Evolutionary conservation across 2,113 vertebrate species (phyloP), one percentile per base, ranked within the genome.

Genomic region (Chloebia gouldiae): DNA sequence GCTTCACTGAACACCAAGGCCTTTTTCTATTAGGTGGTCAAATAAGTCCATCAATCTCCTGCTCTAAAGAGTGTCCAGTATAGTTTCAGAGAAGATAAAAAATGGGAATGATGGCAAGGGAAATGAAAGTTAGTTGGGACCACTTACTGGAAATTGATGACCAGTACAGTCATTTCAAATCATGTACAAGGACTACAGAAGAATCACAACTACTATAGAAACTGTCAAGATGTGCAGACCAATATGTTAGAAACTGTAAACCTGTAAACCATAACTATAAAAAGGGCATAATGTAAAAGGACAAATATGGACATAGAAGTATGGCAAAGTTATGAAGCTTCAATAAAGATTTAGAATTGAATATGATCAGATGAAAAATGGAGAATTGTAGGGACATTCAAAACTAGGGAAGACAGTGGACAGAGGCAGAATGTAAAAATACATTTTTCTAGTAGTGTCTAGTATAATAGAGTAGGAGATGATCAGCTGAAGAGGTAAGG

Each of bases 1-100:
- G 60, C 85, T 88, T 86, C 79, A 61, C 22, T 92, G 93, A 92
- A 24, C 42, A 49, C 24, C 40, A 90, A 92, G 47, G 45, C 86
- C 75, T 81, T 90, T 93, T 95, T 57, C 82, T 92, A 88, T 95
- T 86, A 92, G 44, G 13, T 73, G 20, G 24, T 90, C 75, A 90
- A 80, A 95, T 66, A 77, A 51, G 71, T 72, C 54, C 71, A 93
- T 94, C 82, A 77, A 88, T 94, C 64, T 92, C 31, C n/a, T 75
- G 31, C 44, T 45, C 47, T 65, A 81, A 90, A 80, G 35, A 71
- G 40, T 49, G 49, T 35, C 72, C 68, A 68, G 31, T 71, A 16
- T 30, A 37, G 39, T 73, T 73, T 81, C 56, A 75, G 76, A 77
- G 33, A 59, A 83, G 19, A 90, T 75, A 50, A 95, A 95, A 93